These are phyloP conservation scores for Notiomystis cincta DNA, from an alignment of 2,113 vertebrate genomes.

Conservation along the genomic window DNA sequence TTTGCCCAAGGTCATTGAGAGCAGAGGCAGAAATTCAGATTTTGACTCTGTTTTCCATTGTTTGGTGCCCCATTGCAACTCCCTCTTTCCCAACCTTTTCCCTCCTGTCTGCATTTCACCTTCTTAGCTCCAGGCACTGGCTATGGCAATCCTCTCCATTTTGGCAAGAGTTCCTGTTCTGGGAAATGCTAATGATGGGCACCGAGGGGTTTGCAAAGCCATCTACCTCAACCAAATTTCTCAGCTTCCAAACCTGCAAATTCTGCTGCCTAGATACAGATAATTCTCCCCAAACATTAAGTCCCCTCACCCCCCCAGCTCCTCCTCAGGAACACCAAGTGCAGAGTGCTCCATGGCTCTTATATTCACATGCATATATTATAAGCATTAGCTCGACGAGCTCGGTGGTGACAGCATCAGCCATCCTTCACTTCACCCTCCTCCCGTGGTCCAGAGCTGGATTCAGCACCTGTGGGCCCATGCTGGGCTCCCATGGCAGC, in stretches of 20 bases:
- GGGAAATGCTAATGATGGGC: fast-evolving
- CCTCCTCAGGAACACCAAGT: neutral
- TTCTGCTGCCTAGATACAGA: neutral
- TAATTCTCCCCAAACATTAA: neutral
- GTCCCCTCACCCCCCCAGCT: neutral
- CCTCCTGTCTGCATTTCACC: neutral
- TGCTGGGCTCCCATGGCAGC: neutral
- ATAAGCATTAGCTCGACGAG: slow-evolving; percentile 19
- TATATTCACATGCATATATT: neutral
- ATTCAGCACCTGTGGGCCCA: slow-evolving; percentile 18
- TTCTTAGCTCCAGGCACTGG: neutral
- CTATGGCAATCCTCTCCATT: neutral
- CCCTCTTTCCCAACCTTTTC: neutral
- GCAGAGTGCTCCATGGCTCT: neutral
- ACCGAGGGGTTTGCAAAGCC: neutral
- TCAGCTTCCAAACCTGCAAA: neutral
- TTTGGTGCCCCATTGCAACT: neutral
- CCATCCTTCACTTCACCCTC: slow-evolving; percentile 36
- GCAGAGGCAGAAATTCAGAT: neutral
- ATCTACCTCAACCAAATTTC: neutral
- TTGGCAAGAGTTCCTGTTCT: neutral
- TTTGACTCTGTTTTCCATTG: neutral
- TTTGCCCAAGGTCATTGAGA: neutral
- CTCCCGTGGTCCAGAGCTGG: slow-evolving; percentile 45
- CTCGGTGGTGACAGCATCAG: neutral